Percentiles rank a stretch among this genome's conserved stretches.
Evolutionary conservation across 2,113 vertebrate species (phyloP).

Genomic region (Rafetus swinhoei): DNA sequence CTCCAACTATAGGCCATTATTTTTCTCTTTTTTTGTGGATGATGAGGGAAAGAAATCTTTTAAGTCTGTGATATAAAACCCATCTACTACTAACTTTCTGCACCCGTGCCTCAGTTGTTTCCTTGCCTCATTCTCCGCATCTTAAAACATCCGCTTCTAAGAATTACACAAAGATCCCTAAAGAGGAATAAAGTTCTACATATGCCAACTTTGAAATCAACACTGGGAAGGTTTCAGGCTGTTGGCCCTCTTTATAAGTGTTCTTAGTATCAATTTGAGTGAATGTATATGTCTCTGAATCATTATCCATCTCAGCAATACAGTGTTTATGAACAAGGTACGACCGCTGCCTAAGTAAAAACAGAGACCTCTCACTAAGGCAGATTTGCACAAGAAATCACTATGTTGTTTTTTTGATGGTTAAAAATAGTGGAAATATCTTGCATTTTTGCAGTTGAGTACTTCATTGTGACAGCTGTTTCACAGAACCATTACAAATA

Average conservation of each 20-base stretch:
- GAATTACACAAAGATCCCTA: not conserved
- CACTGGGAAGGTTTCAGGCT: slow-evolving; percentile 33
- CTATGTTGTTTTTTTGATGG: not conserved
- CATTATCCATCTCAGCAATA: not conserved
- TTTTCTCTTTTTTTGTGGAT: not conserved
- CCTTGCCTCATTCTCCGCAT: not conserved
- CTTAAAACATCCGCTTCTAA: not conserved
- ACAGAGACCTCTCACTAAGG: not conserved
- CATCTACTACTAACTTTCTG: not conserved
- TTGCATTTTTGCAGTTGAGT: not conserved
- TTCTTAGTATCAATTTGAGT: slow-evolving; percentile 36
- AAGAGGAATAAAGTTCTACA: not conserved
- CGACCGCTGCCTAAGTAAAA: slow-evolving; percentile 27
- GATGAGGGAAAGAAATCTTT: not conserved
- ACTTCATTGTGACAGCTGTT: slow-evolving; percentile 62
- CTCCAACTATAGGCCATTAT: not conserved
- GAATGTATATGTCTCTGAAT: slow-evolving; percentile 14
- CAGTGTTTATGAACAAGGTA: not conserved
- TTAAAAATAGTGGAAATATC: not conserved
- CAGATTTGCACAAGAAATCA: not conserved
- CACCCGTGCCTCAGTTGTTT: not conserved
- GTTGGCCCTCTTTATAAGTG: slow-evolving; percentile 1
- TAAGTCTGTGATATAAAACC: not conserved
- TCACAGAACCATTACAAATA: slow-evolving; percentile 63
- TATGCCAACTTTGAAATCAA: slow-evolving; percentile 8